Evolutionary conservation across 1,140 invertebrate species (phyloP), one percentile per base, ranked within the genome.

Genomic region (Polypedilum vanderplanki): DNA sequence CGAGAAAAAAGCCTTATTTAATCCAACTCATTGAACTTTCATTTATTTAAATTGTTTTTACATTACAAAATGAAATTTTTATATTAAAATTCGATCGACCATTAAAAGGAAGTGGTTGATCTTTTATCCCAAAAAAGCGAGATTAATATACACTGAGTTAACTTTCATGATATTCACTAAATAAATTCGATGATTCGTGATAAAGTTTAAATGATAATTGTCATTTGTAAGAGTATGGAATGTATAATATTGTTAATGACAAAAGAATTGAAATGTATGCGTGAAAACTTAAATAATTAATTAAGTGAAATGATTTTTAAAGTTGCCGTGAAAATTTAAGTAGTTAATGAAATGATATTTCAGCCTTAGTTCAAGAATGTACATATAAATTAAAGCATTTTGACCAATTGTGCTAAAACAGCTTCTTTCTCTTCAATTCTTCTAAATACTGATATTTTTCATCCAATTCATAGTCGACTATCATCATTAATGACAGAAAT

Each of bases 1-100:
- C 15, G 8, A 15, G 15, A 46, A 46, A 46, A 46, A 46, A 46
- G 15, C 9, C n/a, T 57, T 15, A 57, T 57, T 12, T 57, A 15
- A 57, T 12, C 2, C 24, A 5, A 33, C 24, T 33, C 24, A 33
- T 33, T 57, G 1, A 46, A 46, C 15, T 57, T 57, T 57, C 46
- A 57, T 57, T 57, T 57, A 57, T 57, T 57, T n/a, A 57, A 57
- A 57, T 57, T 15, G 12, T 57, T 15, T 57, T 57, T 57, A 57
- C 46, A 12, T 57, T 57, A 57, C 46, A 57, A 57, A 57, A 57
- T 33, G 46, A 57, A 57, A 57, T 57, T 57, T 57, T 57, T 57
- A 57, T 33, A 33, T 33, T 33, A 33, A 33, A 33, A 33, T 33
- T 33, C 24, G 24, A 57, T 15, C 12, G n/a, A 57, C 12, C n/a